These are phyloP conservation scores for Homarus americanus DNA, from an alignment of 1,140 invertebrate species.

Conservation along the genomic window DNA sequence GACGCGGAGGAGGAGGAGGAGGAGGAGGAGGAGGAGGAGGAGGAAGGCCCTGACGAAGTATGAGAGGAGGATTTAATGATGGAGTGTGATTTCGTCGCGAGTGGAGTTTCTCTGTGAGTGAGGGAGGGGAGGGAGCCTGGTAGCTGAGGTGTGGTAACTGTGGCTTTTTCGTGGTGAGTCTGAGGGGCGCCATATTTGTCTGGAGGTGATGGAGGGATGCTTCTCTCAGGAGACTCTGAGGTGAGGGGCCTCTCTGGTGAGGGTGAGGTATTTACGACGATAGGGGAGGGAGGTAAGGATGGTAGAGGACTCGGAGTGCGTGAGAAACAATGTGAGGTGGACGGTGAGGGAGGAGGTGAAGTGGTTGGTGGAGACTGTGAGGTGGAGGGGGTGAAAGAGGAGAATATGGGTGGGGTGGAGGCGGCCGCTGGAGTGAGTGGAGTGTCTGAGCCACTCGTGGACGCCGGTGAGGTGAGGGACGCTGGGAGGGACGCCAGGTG, in stretches of 20 bases:
- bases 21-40: background rate
- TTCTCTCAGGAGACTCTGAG: background rate
- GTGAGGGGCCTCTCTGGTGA: background rate
- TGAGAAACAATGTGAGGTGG: background rate
- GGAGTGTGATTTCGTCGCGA: background rate
- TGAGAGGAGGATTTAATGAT: background rate
- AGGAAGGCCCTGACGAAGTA: background rate
- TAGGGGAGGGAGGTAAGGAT: background rate
- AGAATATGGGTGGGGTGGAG: background rate
- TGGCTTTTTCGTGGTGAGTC: background rate
- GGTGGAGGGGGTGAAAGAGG: background rate
- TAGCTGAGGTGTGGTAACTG: background rate
- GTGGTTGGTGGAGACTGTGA: background rate
- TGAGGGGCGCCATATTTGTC: background rate
- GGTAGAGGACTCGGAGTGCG: background rate
- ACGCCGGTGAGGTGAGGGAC: background rate
- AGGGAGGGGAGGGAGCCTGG: background rate
- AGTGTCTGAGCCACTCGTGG: slow-evolving; percentile 26
- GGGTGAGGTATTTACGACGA: background rate
- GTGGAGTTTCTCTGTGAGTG: background rate
- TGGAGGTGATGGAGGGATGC: background rate
- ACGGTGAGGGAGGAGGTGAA: background rate
- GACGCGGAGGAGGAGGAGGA: slow-evolving; percentile 8
- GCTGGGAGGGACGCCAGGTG: background rate
- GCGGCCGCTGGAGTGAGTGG: background rate